Evolutionary conservation across 2,113 vertebrate genomes (phyloP).

Genomic region (Papio anubis): DNA sequence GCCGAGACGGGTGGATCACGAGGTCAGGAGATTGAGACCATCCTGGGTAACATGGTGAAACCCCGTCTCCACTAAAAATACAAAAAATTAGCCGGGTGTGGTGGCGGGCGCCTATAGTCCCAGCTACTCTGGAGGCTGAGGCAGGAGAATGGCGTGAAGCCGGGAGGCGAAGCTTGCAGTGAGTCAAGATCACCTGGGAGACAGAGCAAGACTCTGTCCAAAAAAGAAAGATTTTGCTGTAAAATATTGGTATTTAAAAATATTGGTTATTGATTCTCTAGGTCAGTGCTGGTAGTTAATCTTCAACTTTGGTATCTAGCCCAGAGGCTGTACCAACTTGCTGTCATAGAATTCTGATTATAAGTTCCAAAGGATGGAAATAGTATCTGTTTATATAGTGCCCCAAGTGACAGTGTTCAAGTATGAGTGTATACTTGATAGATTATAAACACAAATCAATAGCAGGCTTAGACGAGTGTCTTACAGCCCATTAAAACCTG

Average conservation of each 20-base stretch:
- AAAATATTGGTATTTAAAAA: conserved; percentile 2
- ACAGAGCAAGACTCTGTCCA: too few species aligned
- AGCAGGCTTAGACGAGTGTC: neutral
- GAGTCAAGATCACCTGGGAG: too few species aligned
- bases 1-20: too few species aligned
- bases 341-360: conserved; percentile 38
- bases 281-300: conserved; percentile 16
- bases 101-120: too few species aligned
- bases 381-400: neutral
- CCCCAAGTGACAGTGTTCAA: neutral
- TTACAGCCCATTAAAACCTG: neutral
- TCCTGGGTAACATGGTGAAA: too few species aligned
- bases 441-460: neutral
- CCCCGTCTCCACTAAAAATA: too few species aligned
- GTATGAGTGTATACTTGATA: neutral
- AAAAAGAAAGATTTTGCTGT: neutral
- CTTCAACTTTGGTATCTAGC: conserved; percentile 31
- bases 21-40: too few species aligned
- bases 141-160: too few species aligned
- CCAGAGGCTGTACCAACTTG: neutral
- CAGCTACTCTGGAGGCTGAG: too few species aligned
- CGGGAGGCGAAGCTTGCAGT: too few species aligned
- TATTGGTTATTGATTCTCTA: neutral
- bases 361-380: conserved; percentile 33
- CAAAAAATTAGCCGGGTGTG: too few species aligned